Conservation (phyloP, 2,113 vertebrate genomes). For the Saiga tatarica region DNA sequence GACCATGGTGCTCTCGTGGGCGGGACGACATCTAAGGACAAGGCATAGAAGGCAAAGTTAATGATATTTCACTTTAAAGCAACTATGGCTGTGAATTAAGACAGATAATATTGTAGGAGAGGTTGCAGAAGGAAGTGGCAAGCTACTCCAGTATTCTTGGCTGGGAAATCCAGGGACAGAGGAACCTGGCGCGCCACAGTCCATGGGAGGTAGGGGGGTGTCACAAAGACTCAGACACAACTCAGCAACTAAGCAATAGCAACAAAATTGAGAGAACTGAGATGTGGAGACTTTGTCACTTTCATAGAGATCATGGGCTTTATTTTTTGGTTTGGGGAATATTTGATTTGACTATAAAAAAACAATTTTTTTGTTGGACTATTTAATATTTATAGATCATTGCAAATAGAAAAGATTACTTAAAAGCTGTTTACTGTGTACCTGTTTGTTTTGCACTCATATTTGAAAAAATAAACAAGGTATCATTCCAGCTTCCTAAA, state of each 20-base stretch:
- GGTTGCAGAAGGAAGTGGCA: background rate
- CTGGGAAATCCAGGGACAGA: background rate
- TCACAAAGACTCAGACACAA: background rate
- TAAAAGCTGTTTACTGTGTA: background rate
- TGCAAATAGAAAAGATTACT: background rate
- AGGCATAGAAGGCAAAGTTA: background rate
- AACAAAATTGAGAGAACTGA: background rate
- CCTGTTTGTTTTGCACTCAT: background rate
- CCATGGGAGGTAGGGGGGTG: background rate
- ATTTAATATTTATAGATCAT: constrained; percentile 2
- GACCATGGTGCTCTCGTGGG: fast-evolving
- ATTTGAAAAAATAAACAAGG: background rate
- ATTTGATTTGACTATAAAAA: background rate
- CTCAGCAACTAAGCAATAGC: background rate
- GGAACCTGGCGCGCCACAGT: background rate
- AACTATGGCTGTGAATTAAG: background rate
- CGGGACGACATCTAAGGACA: background rate
- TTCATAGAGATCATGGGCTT: background rate
- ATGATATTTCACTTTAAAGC: background rate
- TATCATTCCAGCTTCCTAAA: background rate
- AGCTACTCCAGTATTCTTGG: background rate
- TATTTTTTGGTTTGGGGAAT: background rate
- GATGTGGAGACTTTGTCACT: background rate
- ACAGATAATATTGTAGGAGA: background rate
- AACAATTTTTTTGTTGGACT: background rate